Percentiles rank a stretch among this genome's conserved stretches.
Conservation (phyloP, 2,797 vertebrate genomes). For the Melanotaenia boesemani region DNA sequence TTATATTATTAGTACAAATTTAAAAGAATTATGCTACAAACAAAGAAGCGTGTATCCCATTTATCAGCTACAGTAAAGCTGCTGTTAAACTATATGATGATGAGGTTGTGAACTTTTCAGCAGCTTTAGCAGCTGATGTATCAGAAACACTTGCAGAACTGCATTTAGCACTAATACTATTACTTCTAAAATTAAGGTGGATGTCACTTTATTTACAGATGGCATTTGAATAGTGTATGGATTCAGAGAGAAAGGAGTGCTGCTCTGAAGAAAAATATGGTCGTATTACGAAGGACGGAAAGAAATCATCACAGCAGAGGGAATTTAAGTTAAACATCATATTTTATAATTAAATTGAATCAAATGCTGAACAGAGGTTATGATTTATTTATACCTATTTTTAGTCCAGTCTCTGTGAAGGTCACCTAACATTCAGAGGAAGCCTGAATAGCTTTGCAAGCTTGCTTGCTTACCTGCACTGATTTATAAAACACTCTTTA, state of each 20-base stretch:
- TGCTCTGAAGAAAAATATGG: conserved; percentile 3
- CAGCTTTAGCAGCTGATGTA: not conserved
- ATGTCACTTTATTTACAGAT: conserved; percentile 3
- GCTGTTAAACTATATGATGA: not conserved
- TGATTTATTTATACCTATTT: conserved; percentile 50
- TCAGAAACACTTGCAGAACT: not conserved
- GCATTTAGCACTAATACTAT: not conserved
- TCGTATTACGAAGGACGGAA: conserved; percentile 15
- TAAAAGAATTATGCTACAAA: not conserved
- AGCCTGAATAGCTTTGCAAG: conserved; percentile 7
- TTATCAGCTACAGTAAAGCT: not conserved
- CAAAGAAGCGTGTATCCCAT: not conserved
- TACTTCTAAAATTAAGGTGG: not conserved
- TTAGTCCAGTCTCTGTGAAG: conserved; percentile 36
- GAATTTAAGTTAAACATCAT: conserved; percentile 24
- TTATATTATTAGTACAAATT: not conserved
- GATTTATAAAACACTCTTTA: not conserved
- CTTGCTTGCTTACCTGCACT: conserved; percentile 6
- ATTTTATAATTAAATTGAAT: conserved; percentile 35
- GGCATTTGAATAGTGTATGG: not conserved
- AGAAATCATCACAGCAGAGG: conserved; percentile 1
- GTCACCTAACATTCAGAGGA: conserved; percentile 19
- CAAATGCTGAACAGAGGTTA: conserved; percentile 28
- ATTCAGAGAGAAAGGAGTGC: not conserved
- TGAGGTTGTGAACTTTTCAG: not conserved